Evolutionary conservation across 2,113 vertebrate species (phyloP).

Genomic region (Gorsachius goisagi): DNA sequence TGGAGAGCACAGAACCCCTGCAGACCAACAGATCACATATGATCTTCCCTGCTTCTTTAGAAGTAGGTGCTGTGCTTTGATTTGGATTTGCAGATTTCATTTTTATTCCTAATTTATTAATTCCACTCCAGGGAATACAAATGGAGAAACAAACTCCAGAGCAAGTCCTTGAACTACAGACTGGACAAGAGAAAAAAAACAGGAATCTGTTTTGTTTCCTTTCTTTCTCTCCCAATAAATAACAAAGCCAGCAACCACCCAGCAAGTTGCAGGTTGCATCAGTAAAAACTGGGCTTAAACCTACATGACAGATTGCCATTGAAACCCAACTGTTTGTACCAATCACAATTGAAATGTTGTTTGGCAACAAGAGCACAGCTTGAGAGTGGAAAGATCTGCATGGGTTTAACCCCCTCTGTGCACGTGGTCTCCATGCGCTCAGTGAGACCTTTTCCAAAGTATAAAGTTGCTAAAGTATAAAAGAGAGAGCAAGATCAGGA

Average conservation of each 20-base stretch:
- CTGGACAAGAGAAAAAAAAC: background rate
- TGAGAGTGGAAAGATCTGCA: constrained; percentile 29
- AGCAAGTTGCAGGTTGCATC: background rate
- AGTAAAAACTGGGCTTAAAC: constrained; percentile 40
- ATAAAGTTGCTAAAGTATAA: constrained; percentile 39
- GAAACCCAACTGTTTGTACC: constrained; percentile 59
- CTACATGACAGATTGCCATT: constrained; percentile 35
- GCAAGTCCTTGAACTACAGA: background rate
- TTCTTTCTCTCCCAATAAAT: constrained; percentile 16
- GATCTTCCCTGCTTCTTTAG: background rate
- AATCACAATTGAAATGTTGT: constrained; percentile 64
- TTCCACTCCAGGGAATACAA: constrained; percentile 4
- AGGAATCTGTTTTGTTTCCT: background rate
- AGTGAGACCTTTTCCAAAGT: constrained; percentile 44
- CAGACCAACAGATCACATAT: background rate
- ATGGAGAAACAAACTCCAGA: background rate
- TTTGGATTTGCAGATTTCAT: constrained; percentile 29
- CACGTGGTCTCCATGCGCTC: background rate
- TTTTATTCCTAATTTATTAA: constrained; percentile 9
- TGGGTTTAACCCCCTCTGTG: constrained; percentile 13
- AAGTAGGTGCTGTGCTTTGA: background rate
- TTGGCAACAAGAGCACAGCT: constrained; percentile 50
- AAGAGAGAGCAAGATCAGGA: constrained; percentile 42
- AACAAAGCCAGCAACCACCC: background rate
- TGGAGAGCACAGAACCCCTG: background rate